Evolutionary conservation across 2,797 vertebrate genomes (phyloP).

Genomic region (Pipistrellus pipistrellus): DNA sequence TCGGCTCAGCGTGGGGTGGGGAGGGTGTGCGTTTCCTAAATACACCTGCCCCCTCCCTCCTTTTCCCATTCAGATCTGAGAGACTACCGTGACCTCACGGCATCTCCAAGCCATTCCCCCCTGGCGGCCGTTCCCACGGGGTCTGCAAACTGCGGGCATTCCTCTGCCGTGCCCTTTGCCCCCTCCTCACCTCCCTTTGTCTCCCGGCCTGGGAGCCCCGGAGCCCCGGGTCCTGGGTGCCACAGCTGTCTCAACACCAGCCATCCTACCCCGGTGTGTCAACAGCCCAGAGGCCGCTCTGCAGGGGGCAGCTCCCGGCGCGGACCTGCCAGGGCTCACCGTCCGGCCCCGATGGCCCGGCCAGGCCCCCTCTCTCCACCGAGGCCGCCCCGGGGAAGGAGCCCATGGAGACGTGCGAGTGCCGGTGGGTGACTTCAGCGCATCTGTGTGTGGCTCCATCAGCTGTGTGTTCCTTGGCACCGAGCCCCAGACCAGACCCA

Average conservation of each 20-base stretch:
- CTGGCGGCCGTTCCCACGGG: conserved; percentile 13
- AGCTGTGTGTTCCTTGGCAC: conserved; percentile 77
- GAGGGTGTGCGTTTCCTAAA: not conserved
- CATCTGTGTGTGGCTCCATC: conserved; percentile 74
- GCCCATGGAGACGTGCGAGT: not conserved
- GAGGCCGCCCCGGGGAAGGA: not conserved
- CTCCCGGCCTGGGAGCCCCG: not conserved
- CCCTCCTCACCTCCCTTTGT: not conserved
- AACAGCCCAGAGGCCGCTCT: not conserved
- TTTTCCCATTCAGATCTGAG: not conserved
- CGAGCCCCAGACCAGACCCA: conserved; percentile 43
- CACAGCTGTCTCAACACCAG: conserved; percentile 12
- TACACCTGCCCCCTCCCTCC: not conserved
- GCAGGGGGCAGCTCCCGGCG: not conserved
- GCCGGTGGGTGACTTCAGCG: conserved; percentile 65
- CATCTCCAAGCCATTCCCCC: not conserved
- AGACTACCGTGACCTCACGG: not conserved
- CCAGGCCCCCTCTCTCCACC: not conserved
- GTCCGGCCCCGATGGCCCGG: not conserved
- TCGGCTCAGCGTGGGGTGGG: not conserved
- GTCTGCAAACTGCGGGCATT: conserved; percentile 42
- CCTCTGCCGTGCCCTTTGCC: not conserved
- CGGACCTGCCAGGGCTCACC: not conserved
- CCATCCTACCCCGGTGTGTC: not conserved
- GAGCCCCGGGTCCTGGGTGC: not conserved